Evolutionary conservation across 2,797 vertebrate genomes (phyloP).

Genomic region (Vespertilio murinus): DNA sequence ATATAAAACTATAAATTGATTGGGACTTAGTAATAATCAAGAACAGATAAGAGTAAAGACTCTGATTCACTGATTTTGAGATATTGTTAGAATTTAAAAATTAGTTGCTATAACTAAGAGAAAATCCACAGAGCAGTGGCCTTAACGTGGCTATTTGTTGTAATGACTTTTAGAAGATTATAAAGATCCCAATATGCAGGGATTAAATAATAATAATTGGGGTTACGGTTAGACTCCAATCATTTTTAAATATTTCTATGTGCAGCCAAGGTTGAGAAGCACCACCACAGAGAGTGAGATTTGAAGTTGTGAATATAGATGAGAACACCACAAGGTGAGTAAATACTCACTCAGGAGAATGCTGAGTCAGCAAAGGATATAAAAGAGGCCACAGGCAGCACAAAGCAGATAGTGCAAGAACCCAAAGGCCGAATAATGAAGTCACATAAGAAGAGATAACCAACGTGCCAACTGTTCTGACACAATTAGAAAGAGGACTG

Average conservation of each 20-base stretch:
- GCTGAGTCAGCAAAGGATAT: background rate
- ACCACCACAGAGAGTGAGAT: background rate
- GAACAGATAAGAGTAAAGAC: background rate
- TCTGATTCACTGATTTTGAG: background rate
- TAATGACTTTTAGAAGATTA: background rate
- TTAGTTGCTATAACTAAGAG: background rate
- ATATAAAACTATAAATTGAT: background rate
- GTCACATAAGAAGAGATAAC: background rate
- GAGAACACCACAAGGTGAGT: background rate
- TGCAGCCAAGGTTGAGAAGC: background rate
- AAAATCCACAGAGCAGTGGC: background rate
- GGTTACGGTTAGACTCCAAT: background rate
- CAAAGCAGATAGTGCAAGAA: background rate
- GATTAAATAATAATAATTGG: background rate
- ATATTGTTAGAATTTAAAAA: background rate
- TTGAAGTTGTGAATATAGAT: background rate
- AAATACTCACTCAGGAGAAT: background rate
- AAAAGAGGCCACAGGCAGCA: background rate
- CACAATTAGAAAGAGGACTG: background rate
- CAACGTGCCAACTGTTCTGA: background rate
- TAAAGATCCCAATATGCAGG: background rate
- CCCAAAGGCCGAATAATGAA: background rate
- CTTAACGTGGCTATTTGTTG: background rate
- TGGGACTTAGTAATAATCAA: background rate
- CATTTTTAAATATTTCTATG: background rate